Evolutionary conservation across 2,888 invertebrate genomes (phyloP).

Genomic region (Caenorhabditis sulstoni): DNA sequence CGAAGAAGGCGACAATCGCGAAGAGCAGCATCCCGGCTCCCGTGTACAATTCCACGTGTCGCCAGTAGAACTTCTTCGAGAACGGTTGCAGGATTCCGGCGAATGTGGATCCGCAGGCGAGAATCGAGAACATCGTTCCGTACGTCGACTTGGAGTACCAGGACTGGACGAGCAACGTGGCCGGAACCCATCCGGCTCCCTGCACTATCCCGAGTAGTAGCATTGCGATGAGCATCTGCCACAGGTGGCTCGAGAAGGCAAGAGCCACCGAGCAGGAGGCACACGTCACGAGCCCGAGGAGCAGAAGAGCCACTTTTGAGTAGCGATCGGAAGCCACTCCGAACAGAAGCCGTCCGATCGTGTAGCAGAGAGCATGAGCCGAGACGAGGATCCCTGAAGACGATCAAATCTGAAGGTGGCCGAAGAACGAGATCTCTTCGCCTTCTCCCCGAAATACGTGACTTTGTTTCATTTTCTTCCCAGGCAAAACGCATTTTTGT

Average conservation of each 20-base stretch:
- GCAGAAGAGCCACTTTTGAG: slow-evolving; percentile 55
- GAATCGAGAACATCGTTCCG: slow-evolving; percentile 67
- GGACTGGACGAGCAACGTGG: slow-evolving; percentile 58
- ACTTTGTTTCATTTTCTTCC: no score
- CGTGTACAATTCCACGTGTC: slow-evolving; percentile 54
- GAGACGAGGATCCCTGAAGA: slow-evolving; percentile 67
- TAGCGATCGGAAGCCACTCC: slow-evolving; percentile 65
- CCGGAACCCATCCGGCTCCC: slow-evolving; percentile 68
- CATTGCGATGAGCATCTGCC: slow-evolving; percentile 56
- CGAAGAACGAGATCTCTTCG: no score
- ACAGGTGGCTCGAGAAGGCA: slow-evolving; percentile 47
- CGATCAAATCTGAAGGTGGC: neutral
- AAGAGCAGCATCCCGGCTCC: slow-evolving; percentile 55
- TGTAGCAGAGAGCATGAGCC: slow-evolving; percentile 65
- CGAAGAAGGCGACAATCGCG: slow-evolving; percentile 38
- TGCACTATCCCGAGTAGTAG: slow-evolving; percentile 61
- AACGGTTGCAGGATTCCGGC: slow-evolving; percentile 66
- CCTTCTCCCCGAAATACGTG: no score
- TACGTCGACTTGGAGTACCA: slow-evolving; percentile 63
- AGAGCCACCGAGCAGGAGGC: slow-evolving; percentile 40
- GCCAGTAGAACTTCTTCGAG: slow-evolving; percentile 63
- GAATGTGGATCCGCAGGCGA: slow-evolving; percentile 64
- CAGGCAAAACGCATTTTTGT: no score
- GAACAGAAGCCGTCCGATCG: slow-evolving; percentile 65
- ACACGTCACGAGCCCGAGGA: slow-evolving; percentile 53